phyloP scores from a whole-genome alignment of 2,888 invertebrate genomes.

The Kryphioiulus occultus region DNA sequence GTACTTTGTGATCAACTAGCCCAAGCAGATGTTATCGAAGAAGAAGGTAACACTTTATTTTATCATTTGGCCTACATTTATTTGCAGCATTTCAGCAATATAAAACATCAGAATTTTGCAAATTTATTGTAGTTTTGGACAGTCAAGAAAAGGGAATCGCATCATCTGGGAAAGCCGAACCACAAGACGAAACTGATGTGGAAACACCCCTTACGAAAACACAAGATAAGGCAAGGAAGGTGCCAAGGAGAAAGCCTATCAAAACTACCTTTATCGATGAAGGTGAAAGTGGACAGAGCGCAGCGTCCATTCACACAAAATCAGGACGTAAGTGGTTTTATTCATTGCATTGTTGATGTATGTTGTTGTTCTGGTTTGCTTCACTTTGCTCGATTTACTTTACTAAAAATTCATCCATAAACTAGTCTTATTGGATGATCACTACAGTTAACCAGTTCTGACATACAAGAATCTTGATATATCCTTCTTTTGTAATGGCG shows the following conservation, averaged over 20 bases:
- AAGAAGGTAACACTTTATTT: not conserved
- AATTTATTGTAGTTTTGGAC: not conserved
- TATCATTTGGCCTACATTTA: not conserved
- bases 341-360: no score
- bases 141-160: not conserved
- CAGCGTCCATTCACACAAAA: not conserved
- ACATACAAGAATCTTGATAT: no score
- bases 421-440: no score
- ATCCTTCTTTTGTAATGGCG: no score
- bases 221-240: not conserved
- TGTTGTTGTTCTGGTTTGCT: no score
- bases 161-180: not conserved
- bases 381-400: not conserved
- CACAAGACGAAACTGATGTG: not conserved
- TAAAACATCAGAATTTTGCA: not conserved
- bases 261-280: conserved; percentile 1
- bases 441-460: no score
- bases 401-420: no score
- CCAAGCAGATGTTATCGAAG: not conserved
- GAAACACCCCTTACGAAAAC: not conserved
- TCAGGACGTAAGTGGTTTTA: not conserved
- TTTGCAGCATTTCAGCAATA: not conserved
- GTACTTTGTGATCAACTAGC: not conserved
- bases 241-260: not conserved
- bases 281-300: not conserved